Percentiles rank a stretch among this genome's conserved stretches.
These are phyloP conservation scores for Yponomeuta malinellus DNA, from an alignment of 2,888 invertebrate species.

Conservation along the genomic window DNA sequence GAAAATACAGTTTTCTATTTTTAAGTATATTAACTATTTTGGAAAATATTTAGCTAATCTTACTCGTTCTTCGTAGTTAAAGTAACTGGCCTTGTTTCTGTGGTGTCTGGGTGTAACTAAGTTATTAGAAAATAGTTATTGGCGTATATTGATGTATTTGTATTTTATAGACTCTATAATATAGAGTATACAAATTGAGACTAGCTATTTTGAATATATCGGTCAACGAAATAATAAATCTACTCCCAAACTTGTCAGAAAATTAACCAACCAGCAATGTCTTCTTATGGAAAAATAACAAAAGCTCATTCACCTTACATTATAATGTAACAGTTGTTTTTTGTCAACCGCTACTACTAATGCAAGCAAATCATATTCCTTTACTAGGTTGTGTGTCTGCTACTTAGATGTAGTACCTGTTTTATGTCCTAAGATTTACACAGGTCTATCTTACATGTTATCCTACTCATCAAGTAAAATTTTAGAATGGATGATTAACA, in stretches of 20 bases:
- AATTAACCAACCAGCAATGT: background rate
- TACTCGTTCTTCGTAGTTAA: background rate
- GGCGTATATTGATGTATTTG: background rate
- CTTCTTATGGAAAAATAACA: background rate
- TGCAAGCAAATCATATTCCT: conserved; percentile 53
- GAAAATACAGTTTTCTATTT: too few species aligned
- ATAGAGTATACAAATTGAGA: conserved; percentile 41
- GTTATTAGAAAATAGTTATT: background rate
- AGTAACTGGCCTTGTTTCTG: background rate
- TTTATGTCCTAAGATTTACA: background rate
- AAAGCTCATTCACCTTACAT: background rate
- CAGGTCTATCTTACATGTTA: background rate
- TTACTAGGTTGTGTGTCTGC: conserved; percentile 45
- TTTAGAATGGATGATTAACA: background rate
- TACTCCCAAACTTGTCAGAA: conserved; percentile 12
- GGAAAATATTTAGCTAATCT: background rate
- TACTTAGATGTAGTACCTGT: background rate
- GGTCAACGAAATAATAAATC: conserved; percentile 33
- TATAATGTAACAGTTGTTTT: background rate
- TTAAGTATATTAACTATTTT: too few species aligned
- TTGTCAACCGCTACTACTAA: conserved; percentile 3
- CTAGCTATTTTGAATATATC: conserved; percentile 63
- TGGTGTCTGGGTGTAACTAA: background rate
- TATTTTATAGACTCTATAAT: too few species aligned
- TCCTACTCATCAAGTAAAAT: background rate